Base-by-base conservation (phyloP, 2,888 invertebrate species). In the Cataglyphis cursor region DNA sequence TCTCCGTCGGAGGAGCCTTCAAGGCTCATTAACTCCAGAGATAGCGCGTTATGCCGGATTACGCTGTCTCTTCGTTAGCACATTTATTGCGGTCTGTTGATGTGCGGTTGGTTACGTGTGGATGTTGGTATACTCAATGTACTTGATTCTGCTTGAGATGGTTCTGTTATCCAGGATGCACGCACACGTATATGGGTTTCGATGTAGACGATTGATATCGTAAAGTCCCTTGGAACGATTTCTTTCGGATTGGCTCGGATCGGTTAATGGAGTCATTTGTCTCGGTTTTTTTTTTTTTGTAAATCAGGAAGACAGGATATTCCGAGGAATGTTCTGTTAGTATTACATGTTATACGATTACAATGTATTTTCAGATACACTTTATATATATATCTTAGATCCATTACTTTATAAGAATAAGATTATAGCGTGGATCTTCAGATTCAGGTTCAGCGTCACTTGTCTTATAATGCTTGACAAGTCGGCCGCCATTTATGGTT, bases 1-100 rank as follows among this genome's bases (percentile, higher is more conserved):
- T 28, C 66, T 59, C 61, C 80, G 59, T 21, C 64, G 59, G 61
- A 38, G 57, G 62, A 72, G 82, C 83, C 76, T 88, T 90, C 85
- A 66, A 88, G 85, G 86, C 90, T 90, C 87, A 87, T 88, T 90
- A 90, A 90, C 87, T 83, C 84, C 61, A 70, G 74, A 87, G 90
- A 88, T 85, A 84, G 80, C 87, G 85, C 82, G 87, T 87, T 81
- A 74, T 64, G 82, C 51, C 51, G 83, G 80, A 90, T 89, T 86
- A 86, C 82, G 65, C 59, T 18, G 82, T 80, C 82, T 66, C 85
- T 72, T 81, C 51, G 81, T 64, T 76, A 86, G 64, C 75, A 59
- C 21, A 59, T 64, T 82, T 66, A 75, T 61, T 51, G 51, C 51
- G 72, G n/a, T 41, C 28, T 12, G 64, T 54, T 38, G 54, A 6